Evolutionary conservation across 2,113 vertebrate species (phyloP).

Genomic region (Phylloscopus trochiloides): DNA sequence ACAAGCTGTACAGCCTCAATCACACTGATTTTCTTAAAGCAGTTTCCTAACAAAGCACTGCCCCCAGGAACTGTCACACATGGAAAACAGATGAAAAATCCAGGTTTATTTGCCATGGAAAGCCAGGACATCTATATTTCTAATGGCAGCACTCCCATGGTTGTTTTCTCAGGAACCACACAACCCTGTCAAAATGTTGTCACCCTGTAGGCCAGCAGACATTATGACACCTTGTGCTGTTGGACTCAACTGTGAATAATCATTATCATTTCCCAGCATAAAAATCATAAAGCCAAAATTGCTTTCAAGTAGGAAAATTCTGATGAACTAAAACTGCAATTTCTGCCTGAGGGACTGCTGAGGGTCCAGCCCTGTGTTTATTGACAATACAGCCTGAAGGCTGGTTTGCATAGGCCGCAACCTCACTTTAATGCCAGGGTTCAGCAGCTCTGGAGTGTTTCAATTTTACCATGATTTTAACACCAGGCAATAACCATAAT

Average conservation of each 20-base stretch:
- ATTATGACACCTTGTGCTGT: not conserved
- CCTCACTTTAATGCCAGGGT: not conserved
- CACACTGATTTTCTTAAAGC: not conserved
- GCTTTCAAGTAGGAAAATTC: not conserved
- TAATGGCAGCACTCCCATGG: not conserved
- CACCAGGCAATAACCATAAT: not conserved
- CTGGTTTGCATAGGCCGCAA: not conserved
- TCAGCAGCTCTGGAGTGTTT: not conserved
- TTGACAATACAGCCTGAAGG: not conserved
- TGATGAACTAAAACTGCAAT: not conserved
- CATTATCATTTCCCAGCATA: not conserved
- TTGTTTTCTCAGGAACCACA: not conserved
- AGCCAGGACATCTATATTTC: not conserved
- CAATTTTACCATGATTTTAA: not conserved
- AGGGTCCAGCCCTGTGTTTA: not conserved
- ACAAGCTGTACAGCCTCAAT: not conserved
- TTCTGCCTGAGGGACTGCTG: not conserved
- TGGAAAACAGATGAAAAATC: not conserved
- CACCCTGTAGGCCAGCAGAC: not conserved
- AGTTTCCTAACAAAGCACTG: not conserved
- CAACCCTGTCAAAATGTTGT: not conserved
- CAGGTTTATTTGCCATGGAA: not conserved
- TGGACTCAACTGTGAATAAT: not conserved
- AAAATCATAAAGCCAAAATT: not conserved
- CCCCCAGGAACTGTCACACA: not conserved